Percentiles rank a stretch among this genome's conserved stretches.
phyloP scores from a whole-genome alignment of 2,113 vertebrate genomes.

The Meriones unguiculatus region DNA sequence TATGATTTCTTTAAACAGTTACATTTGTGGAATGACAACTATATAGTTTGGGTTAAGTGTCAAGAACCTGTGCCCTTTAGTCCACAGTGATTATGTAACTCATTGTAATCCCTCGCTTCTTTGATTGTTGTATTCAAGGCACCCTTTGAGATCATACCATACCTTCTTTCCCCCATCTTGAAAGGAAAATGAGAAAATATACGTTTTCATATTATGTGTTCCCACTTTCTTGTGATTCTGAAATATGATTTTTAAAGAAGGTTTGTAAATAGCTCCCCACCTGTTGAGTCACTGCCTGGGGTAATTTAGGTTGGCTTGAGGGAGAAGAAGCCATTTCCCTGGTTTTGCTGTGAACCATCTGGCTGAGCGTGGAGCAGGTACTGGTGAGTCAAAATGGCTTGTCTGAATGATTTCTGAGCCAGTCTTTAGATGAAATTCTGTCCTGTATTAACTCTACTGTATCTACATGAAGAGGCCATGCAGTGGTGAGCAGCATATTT shows the following conservation, averaged over 20 bases:
- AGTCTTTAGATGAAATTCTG: slow-evolving; percentile 8
- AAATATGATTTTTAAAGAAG: slow-evolving; percentile 37
- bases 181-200: slow-evolving; percentile 57
- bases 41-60: neutral
- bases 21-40: neutral
- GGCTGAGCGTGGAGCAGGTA: neutral
- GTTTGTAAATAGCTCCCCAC: slow-evolving; percentile 3
- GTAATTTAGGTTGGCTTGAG: slow-evolving; percentile 1
- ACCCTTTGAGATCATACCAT: neutral
- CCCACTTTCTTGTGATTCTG: slow-evolving; percentile 45
- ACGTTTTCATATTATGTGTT: slow-evolving; percentile 17
- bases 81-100: neutral
- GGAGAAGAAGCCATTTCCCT: slow-evolving; percentile 22
- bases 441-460: neutral
- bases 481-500: neutral
- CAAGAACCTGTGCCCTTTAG: slow-evolving; percentile 47
- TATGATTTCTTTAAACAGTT: slow-evolving; percentile 23
- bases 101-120: neutral
- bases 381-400: neutral
- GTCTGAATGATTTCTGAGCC: neutral
- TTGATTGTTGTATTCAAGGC: slow-evolving; percentile 49
- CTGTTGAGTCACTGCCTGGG: neutral
- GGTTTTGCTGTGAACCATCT: slow-evolving; percentile 34
- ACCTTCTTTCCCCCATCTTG: slow-evolving; percentile 6
- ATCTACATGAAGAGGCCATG: neutral